Base-by-base conservation (phyloP, 2,888 invertebrate genomes). In the Pocota personata region DNA sequence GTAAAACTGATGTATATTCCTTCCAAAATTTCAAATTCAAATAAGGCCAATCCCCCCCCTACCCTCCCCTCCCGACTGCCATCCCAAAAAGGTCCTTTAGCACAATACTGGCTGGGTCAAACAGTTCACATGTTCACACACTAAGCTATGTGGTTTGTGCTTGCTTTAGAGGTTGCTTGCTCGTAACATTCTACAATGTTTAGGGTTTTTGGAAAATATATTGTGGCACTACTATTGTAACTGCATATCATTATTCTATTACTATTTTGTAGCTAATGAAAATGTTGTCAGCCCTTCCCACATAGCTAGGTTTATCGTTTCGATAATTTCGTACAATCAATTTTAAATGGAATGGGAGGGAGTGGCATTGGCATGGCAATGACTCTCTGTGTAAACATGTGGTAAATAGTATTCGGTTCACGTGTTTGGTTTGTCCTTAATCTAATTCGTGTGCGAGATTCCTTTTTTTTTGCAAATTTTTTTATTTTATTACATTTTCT, bases 1-100 rank as follows among this genome's bases (percentile, higher is more conserved):
- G 3, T 21, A 48, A 10, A 21, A 50, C 48, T 24, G 48, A 24
- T 52, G 27, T 52, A 14, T 27, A 21, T 27, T 16, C 19, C 30
- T 46, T 46, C 21, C 8, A 46, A 64, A 48, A 48, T 64, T 64
- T 35, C 48, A 64, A 64, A 64, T 48, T 64, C 64, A 48, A 64
- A 64, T 64, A 48, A 32, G 21, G 37, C 37, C 37, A 55, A 32
- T 30, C 32, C 35, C 6, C 3, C 4, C 16, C 14, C 8, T 5
- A n/a, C n/a, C n/a, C n/a, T n/a, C n/a, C n/a, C n/a, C n/a, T n/a
- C n/a, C n/a, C n/a, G n/a, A n/a, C n/a, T n/a, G n/a, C n/a, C n/a
- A n/a, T n/a, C n/a, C n/a, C n/a, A n/a, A n/a, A n/a, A n/a, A n/a
- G n/a, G n/a, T n/a, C n/a, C n/a, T n/a, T n/a, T n/a, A n/a, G n/a